Conservation (phyloP, 2,888 invertebrate species). For the Amblyteles armatorius region DNA sequence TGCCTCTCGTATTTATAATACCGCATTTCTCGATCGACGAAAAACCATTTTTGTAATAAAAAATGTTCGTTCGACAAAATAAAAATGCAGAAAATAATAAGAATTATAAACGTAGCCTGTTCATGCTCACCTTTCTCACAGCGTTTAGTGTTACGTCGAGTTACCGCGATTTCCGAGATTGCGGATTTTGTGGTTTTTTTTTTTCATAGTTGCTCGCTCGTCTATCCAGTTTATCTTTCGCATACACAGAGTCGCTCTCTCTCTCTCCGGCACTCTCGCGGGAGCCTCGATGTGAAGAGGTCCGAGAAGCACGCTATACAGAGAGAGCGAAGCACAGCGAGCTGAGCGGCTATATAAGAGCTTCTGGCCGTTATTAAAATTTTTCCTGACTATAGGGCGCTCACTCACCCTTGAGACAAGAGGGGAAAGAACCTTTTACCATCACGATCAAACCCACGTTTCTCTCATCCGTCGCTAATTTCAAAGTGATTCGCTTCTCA, state of each 20-base stretch:
- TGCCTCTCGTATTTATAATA: too few species aligned
- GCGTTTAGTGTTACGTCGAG: conserved; percentile 33
- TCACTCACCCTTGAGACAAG: conserved; percentile 55
- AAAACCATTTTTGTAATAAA: too few species aligned
- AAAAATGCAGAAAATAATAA: neutral
- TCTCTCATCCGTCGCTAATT: conserved; percentile 54
- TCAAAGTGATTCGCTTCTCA: conserved; percentile 52
- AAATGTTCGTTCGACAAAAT: neutral
- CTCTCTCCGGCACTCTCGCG: neutral
- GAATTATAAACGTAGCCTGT: neutral
- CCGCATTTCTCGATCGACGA: too few species aligned
- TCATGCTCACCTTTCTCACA: conserved; percentile 14
- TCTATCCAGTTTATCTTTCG: conserved; percentile 5
- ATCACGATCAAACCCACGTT: conserved; percentile 59
- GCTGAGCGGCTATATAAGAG: conserved; percentile 49
- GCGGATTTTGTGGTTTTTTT: conserved; percentile 8
- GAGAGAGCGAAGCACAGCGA: conserved; percentile 6
- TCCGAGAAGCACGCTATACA: conserved; percentile 26
- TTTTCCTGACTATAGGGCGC: conserved; percentile 50
- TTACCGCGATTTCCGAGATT: conserved; percentile 57
- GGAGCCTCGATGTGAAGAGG: conserved; percentile 52
- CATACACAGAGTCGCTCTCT: conserved; percentile 1
- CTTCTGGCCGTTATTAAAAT: conserved; percentile 67
- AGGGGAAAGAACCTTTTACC: conserved; percentile 40
- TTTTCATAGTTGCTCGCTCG: neutral